Percentiles rank a stretch among this genome's conserved stretches.
These are phyloP conservation scores for Sisor rabdophorus DNA, from an alignment of 2,113 vertebrate genomes.

Conservation along the genomic window DNA sequence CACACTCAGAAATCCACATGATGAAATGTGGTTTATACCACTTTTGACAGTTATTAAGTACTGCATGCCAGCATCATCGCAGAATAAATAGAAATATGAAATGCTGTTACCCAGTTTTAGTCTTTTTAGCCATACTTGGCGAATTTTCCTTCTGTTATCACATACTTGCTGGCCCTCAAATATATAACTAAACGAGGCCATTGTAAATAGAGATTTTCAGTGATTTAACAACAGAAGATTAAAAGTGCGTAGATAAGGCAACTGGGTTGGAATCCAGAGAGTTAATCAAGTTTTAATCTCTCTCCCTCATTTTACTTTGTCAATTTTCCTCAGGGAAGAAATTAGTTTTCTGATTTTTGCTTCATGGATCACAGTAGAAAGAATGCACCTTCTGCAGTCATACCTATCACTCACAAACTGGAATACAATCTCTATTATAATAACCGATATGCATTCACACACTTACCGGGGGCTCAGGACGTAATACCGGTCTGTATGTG, in stretches of 20 bases:
- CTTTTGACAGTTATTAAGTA: no score
- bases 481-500: conserved; percentile 76
- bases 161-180: no score
- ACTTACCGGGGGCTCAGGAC: conserved; percentile 87
- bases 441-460: conserved; percentile 20
- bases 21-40: no score
- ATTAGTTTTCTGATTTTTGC: not conserved
- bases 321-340: conserved; percentile 9
- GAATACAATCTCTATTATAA: conserved; percentile 1
- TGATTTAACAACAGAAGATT: conserved; percentile 42
- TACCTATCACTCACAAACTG: not conserved
- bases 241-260: conserved; percentile 16
- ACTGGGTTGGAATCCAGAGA: not conserved
- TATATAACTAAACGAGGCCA: not conserved
- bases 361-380: conserved; percentile 3
- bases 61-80: no score
- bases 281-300: conserved; percentile 17
- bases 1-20: no score
- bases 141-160: no score
- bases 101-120: no score
- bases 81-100: no score
- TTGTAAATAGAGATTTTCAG: conserved; percentile 12
- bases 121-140: no score
- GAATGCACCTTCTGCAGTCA: not conserved
- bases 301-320: not conserved